These are phyloP conservation scores for Poecilus cupreus DNA, from an alignment of 2,888 invertebrate genomes.

Conservation along the genomic window DNA sequence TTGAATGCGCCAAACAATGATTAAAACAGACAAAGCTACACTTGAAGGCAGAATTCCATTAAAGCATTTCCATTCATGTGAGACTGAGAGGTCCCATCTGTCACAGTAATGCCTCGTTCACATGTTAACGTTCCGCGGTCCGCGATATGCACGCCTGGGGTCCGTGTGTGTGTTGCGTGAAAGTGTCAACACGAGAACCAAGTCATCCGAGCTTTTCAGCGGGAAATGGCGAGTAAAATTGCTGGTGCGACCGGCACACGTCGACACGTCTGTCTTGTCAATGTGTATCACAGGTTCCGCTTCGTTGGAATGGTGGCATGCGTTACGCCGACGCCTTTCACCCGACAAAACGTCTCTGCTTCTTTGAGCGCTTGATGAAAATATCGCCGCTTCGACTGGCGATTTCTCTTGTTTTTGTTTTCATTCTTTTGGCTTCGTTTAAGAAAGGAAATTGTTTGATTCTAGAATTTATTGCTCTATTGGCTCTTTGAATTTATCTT, in stretches of 20 bases:
- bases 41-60: conserved; percentile 17
- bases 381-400: conserved; percentile 18
- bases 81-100: not conserved
- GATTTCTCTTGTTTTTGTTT: conserved; percentile 32
- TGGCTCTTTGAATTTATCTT: conserved; percentile 2
- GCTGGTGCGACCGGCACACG: conserved; percentile 19
- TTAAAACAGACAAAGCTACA: conserved; percentile 21
- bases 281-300: conserved; percentile 44
- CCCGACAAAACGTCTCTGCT: conserved; percentile 9
- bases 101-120: conserved; percentile 25
- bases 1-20: not conserved
- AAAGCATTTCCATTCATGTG: conserved; percentile 17
- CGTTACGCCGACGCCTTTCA: not conserved
- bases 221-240: conserved; percentile 56
- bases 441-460: conserved; percentile 10
- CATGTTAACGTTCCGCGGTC: not conserved
- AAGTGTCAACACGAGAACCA: conserved; percentile 22
- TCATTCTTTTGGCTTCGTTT: not conserved
- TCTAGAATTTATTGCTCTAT: conserved; percentile 15
- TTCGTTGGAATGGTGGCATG: conserved; percentile 9
- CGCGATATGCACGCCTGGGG: conserved; percentile 1
- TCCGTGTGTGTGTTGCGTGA: not conserved
- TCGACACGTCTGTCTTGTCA: conserved; percentile 38
- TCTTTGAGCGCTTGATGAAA: conserved; percentile 12
- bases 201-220: conserved; percentile 42